A percentile compares a stretch with the other conserved stretches of the same genome.
These are phyloP conservation scores for Nematolebias whitei DNA, from an alignment of 2,113 vertebrate species.

Conservation along the genomic window DNA sequence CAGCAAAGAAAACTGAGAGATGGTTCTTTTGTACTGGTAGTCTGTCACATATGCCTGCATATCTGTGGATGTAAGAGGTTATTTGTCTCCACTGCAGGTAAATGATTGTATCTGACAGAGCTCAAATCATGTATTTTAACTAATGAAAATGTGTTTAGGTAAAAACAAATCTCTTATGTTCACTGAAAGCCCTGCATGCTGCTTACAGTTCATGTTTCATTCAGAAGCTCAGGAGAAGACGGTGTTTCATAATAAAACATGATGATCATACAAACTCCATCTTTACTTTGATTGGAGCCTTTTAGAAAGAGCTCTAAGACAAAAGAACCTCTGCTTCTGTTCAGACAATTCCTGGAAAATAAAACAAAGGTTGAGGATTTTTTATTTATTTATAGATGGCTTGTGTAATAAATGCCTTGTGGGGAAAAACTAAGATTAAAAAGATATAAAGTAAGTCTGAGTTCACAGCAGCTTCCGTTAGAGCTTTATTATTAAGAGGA, in stretches of 20 bases:
- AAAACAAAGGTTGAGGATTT: conserved; percentile 39
- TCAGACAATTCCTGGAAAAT: conserved; percentile 18
- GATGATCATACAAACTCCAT: conserved; percentile 29
- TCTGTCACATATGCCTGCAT: too few species aligned
- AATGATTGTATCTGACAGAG: neutral
- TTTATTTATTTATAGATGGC: conserved; percentile 67
- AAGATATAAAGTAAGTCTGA: conserved; percentile 3
- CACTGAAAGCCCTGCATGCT: too few species aligned
- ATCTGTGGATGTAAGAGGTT: neutral
- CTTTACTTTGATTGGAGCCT: too few species aligned
- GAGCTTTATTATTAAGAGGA: conserved; percentile 43
- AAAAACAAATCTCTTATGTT: neutral
- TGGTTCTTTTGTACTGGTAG: conserved; percentile 12
- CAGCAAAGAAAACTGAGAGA: conserved; percentile 53
- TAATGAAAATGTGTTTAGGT: neutral
- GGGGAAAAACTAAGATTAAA: conserved; percentile 42
- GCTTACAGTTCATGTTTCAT: neutral
- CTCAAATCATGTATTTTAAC: neutral
- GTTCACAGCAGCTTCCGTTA: conserved; percentile 26
- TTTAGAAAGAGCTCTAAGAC: neutral
- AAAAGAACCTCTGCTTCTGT: conserved; percentile 3
- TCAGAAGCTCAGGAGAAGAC: neutral
- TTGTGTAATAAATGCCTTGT: conserved; percentile 33
- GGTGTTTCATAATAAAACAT: neutral
- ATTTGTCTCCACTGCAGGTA: neutral